Evolutionary conservation across 2,888 invertebrate species (phyloP).

Genomic region (Oscheius onirici): DNA sequence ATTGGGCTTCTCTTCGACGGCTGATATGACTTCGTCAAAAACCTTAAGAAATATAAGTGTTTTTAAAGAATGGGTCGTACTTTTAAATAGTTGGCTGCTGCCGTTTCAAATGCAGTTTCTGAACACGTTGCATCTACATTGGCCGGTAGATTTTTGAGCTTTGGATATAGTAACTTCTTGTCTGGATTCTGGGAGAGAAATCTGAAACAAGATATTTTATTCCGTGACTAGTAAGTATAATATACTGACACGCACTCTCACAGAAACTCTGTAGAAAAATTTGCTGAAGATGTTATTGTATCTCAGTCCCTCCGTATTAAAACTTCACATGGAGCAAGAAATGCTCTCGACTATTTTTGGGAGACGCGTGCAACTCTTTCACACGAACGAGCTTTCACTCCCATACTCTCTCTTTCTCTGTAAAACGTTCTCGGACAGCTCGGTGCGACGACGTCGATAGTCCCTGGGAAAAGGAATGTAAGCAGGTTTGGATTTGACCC

Average conservation of each 20-base stretch:
- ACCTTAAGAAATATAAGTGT: conserved; percentile 51
- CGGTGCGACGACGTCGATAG: background rate
- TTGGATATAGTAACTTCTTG: conserved; percentile 56
- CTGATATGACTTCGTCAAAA: conserved; percentile 70
- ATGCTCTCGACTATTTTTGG: no score
- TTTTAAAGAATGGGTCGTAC: conserved; percentile 34
- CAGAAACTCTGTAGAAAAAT: no score
- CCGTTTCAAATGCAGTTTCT: conserved; percentile 59
- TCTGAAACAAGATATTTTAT: conserved; percentile 47
- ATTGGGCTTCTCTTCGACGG: conserved; percentile 67
- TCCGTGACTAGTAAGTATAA: no score
- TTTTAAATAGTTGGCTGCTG: conserved; percentile 63
- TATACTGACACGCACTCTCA: no score
- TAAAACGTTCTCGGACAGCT: background rate
- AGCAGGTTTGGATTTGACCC: background rate
- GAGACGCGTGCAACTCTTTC: background rate
- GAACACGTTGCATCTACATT: conserved; percentile 50
- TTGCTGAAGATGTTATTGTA: no score
- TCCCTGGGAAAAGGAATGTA: conserved; percentile 6
- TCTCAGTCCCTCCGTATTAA: no score
- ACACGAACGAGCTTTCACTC: background rate
- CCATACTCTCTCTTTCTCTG: background rate
- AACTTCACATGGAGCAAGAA: no score
- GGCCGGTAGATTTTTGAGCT: conserved; percentile 59
- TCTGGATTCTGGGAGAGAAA: conserved; percentile 63